Evolutionary conservation across 2,797 vertebrate genomes (phyloP), one percentile per base, ranked within the genome.

Genomic region (Yasuhikotakia modesta): DNA sequence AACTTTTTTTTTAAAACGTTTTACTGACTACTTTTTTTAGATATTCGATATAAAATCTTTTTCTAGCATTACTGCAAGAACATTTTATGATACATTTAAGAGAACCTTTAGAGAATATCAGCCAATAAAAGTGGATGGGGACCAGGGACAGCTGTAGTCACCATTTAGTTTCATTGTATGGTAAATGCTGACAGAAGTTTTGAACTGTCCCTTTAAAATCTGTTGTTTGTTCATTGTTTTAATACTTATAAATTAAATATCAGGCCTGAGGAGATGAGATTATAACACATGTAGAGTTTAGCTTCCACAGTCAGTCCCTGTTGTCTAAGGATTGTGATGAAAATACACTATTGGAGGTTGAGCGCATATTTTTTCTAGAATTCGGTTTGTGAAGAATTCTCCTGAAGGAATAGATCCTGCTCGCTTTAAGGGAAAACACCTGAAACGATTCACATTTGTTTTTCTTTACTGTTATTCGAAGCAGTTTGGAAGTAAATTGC

Each of bases 401-500:
- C 50, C 73, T 19, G 0, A 14, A 8, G n/a, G 52, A 12, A 19
- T 57, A 12, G 13, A 67, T 21, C 46, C 27, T 30, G 22, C 13
- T 21, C 7, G n/a, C 52, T 76, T 76, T 76, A 32, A 58, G 39
- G 24, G 73, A 60, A 76, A 77, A 77, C 53, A 52, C 27, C 55
- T 70, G 66, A 61, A 61, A 70, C 14, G 2, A 14, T 70, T 77
- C 43, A 24, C 65, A 77, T 70, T 39, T 48, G 6, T 77, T 61
- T 70, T 2, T 35, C 57, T 70, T 61, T 70, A 52, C 61, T 52
- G 65, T 68, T 70, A 77, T 69, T 70, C 32, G 55, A 69, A 68
- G 39, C 45, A 58, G 67, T 73, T 35, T 58, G 43, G 57, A 83
- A 60, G 30, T 80, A 68, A 83, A 86, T 85, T 66, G 86, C 71